Percentiles rank a stretch among this genome's conserved stretches.
These are phyloP conservation scores for Orthosia gracilis DNA, from an alignment of 2,888 invertebrate genomes.

Conservation along the genomic window DNA sequence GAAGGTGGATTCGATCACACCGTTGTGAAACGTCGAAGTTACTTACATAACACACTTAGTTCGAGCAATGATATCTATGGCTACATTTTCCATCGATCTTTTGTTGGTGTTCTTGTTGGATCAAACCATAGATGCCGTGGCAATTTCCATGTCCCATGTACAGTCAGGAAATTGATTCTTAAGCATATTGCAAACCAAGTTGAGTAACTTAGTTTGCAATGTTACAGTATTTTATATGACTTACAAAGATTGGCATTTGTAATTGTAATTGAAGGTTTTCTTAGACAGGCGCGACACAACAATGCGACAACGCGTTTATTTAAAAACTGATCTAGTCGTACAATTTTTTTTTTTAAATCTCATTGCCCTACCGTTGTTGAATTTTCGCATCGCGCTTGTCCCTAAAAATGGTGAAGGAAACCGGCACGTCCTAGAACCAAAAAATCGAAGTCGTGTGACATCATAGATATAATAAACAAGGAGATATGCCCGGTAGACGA, in stretches of 20 bases:
- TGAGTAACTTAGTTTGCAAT: no score
- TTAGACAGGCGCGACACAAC: no score
- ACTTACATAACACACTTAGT: neutral
- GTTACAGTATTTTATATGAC: neutral
- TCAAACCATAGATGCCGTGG: neutral
- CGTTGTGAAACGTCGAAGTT: conserved; percentile 13
- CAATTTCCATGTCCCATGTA: neutral
- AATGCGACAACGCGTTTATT: no score
- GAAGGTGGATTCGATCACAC: conserved; percentile 53
- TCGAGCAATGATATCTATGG: neutral
- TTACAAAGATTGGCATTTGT: neutral
- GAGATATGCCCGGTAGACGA: no score
- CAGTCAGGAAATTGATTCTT: neutral
- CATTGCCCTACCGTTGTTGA: no score
- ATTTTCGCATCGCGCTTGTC: no score
- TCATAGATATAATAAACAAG: no score
- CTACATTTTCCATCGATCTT: neutral
- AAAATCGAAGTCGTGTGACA: no score
- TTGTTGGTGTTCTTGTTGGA: neutral
- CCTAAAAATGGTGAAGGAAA: no score
- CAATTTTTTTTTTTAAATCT: no score
- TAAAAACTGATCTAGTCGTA: no score
- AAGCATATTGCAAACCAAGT: neutral
- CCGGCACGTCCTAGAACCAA: no score
- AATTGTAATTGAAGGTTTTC: neutral